A percentile compares a stretch with the other conserved stretches of the same genome.
Evolutionary conservation across 2,888 invertebrate species (phyloP).

Genomic region (Omphaloscelis lunosa): DNA sequence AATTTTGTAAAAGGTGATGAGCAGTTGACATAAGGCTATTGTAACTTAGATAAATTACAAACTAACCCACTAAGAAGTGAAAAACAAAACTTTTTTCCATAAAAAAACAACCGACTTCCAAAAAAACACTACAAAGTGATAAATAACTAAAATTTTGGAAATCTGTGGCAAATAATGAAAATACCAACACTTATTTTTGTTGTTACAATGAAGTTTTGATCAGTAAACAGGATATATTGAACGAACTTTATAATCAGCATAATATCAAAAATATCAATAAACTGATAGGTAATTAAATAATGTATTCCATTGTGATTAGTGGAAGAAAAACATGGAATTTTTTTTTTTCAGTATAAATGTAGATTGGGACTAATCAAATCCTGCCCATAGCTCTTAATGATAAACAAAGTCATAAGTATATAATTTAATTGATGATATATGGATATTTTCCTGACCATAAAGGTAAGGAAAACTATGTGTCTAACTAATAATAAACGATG

Average conservation of each 20-base stretch:
- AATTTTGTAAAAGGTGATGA: no score
- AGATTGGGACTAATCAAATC: background rate
- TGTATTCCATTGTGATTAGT: background rate
- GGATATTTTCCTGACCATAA: background rate
- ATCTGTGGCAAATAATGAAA: no score
- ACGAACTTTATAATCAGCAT: background rate
- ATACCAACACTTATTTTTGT: background rate
- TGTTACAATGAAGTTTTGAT: no score
- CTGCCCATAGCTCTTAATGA: background rate
- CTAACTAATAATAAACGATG: conserved; percentile 26
- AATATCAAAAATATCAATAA: background rate
- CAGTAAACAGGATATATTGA: background rate
- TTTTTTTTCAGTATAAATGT: background rate
- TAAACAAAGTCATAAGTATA: background rate
- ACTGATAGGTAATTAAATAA: background rate
- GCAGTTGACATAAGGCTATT: no score
- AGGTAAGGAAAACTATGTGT: conserved; percentile 25
- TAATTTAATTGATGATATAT: background rate
- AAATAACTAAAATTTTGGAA: no score
- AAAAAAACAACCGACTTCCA: no score
- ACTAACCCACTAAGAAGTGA: no score
- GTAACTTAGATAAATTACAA: no score
- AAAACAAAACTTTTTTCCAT: no score
- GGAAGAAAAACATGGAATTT: background rate
- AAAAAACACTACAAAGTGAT: no score